Base-by-base conservation (phyloP, 1,140 invertebrate species). In the Drosophila pallidifrons region DNA sequence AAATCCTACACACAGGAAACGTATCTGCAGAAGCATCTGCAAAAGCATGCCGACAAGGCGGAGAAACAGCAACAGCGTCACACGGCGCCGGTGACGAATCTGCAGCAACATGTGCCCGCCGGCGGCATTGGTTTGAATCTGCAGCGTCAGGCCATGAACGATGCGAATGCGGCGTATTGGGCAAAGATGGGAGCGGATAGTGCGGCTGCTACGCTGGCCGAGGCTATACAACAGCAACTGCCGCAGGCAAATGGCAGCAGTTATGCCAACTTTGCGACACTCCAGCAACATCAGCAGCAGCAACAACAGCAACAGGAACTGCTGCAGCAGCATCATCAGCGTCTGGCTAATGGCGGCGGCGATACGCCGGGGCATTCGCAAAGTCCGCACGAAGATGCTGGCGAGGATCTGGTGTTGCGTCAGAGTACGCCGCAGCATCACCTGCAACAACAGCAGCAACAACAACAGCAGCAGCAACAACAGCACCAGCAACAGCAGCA, bases 1-100 rank as follows among this genome's bases (percentile, higher is more conserved):
- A 99, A 99, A 93, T 98, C 97, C 63, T 99, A 99, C 93, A 99
- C 99, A 5, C 99, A 99, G 93, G 98, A 99, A 93, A 99, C 99
- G 11, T 99, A 99, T 93, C 94, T 99, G 98, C 98, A 99, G 92
- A 99, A 99, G 92, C 99, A 99, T 93, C 98, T 99, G 98, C 98
- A 99, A 91, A 99, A 99, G 92, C 99, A 99, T 91, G 96, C 97
- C 1, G 98, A 99, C 81, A 94, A 97, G 73, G 96, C 97, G 51
- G 97, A 98, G 91, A 98, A 98, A 93, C 94, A 97, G 83, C 64
- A 75, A 5, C 66, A 70, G 57, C 64, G 68, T 8, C 82, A 99
- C 30, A 32, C 71, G 32, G 20, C 65, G 96, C 97, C 8, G 97
- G 68, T 60, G 28, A 32, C 70, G 8, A 88, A 71, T 64, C 69